Percentiles rank a stretch among this genome's conserved stretches.
Conservation (phyloP, 1,140 invertebrate species). For the Brachionus calyciflorus region DNA sequence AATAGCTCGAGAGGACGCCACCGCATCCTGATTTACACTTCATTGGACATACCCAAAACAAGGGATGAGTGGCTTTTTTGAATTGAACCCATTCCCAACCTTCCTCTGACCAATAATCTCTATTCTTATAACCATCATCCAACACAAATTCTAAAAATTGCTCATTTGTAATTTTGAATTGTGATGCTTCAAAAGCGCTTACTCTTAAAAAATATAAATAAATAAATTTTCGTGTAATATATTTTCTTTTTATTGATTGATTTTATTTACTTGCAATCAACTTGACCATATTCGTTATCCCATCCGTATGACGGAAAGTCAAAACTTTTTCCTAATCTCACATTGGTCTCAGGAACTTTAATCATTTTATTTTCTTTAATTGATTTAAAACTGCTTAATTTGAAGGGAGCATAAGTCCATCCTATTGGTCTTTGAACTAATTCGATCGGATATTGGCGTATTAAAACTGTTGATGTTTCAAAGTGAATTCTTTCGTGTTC, state of each 20-base stretch:
- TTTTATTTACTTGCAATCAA: conserved; percentile 51
- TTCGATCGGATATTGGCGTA: conserved; percentile 56
- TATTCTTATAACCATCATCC: conserved; percentile 54
- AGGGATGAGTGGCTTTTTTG: conserved; percentile 54
- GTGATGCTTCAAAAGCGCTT: conserved; percentile 55
- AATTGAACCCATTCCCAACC: conserved; percentile 57
- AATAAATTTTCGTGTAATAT: background rate
- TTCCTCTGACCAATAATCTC: conserved; percentile 55
- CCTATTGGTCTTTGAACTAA: conserved; percentile 54
- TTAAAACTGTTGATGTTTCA: conserved; percentile 60
- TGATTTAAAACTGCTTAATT: conserved; percentile 49
- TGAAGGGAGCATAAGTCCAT: conserved; percentile 55
- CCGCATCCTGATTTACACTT: conserved; percentile 59
- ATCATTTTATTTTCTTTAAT: conserved; percentile 51
- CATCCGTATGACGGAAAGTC: conserved; percentile 60
- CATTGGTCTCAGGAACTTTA: conserved; percentile 49
- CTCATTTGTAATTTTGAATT: conserved; percentile 56
- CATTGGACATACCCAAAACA: conserved; percentile 56
- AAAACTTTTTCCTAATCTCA: conserved; percentile 56
- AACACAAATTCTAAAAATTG: conserved; percentile 58
- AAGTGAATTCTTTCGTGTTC: conserved; percentile 60
- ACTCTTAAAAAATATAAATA: conserved; percentile 50
- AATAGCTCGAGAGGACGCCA: conserved; percentile 50
- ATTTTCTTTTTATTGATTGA: conserved; percentile 2
- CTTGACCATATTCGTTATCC: conserved; percentile 60